Percentiles rank a stretch among this genome's conserved stretches.
Evolutionary conservation across 2,888 invertebrate species (phyloP).

Genomic region (Acheta domesticus): DNA sequence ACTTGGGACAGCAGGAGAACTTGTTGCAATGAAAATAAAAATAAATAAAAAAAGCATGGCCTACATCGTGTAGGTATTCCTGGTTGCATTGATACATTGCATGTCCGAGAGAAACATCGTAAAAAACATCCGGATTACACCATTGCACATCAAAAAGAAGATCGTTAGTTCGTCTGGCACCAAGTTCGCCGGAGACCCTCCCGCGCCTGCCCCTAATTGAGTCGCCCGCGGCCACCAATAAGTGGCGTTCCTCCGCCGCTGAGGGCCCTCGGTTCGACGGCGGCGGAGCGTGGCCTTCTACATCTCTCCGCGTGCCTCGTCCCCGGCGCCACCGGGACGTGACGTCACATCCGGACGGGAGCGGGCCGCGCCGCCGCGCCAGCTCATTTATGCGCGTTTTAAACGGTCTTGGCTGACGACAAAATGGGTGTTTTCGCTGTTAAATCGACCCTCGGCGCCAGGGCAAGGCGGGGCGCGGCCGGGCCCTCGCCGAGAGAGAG

Average conservation of each 20-base stretch:
- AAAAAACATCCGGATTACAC: too few relatives aligned
- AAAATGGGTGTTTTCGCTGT: constrained; percentile 10
- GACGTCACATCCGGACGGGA: background rate
- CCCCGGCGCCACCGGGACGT: background rate
- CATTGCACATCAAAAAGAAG: too few relatives aligned
- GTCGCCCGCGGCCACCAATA: too few relatives aligned
- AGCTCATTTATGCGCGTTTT: background rate
- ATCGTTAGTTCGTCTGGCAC: too few relatives aligned
- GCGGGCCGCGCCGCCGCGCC: background rate
- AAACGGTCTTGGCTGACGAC: constrained; percentile 18
- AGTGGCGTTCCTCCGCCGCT: background rate
- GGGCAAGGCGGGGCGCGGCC: background rate
- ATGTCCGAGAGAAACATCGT: too few relatives aligned
- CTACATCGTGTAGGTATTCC: too few relatives aligned
- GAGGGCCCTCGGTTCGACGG: background rate
- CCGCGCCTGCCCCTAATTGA: background rate
- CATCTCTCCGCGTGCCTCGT: background rate
- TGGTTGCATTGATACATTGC: too few relatives aligned
- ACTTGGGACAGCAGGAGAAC: too few relatives aligned
- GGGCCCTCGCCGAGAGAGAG: background rate
- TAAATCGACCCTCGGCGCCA: background rate
- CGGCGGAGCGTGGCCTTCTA: background rate
- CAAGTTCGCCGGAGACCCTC: too few relatives aligned
- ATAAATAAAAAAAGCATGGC: too few relatives aligned
- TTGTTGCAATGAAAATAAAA: too few relatives aligned